phyloP scores from a whole-genome alignment of 2,888 invertebrate species.

The Tiliacea citrago region DNA sequence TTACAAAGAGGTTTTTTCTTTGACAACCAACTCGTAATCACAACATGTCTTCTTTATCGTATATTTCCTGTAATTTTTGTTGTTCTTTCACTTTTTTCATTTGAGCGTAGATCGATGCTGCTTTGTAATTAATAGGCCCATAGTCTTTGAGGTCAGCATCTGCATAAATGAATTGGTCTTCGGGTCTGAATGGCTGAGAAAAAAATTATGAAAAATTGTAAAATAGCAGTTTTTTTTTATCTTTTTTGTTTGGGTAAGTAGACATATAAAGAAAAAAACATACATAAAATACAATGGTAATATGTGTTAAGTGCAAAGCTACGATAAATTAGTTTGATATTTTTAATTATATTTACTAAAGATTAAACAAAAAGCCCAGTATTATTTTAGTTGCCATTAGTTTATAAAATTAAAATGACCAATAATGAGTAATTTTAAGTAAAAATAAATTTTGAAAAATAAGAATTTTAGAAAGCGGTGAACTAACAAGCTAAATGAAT shows the following conservation, averaged over 20 bases:
- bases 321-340: background rate
- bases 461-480: slow-evolving; percentile 62
- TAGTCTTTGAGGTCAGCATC: slow-evolving; percentile 97
- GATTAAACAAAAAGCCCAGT: slow-evolving; percentile 29
- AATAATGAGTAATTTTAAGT: background rate
- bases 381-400: slow-evolving; percentile 39
- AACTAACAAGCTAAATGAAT: slow-evolving; percentile 61
- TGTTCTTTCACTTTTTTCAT: slow-evolving; percentile 92
- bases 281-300: slow-evolving; percentile 70
- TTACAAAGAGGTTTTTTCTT: slow-evolving; percentile 31
- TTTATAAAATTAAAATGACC: slow-evolving; percentile 16
- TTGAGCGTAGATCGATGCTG: slow-evolving; percentile 95
- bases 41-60: slow-evolving; percentile 86
- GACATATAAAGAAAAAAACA: slow-evolving; percentile 29
- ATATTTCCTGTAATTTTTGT: slow-evolving; percentile 86
- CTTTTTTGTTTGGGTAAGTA: slow-evolving; percentile 1
- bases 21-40: slow-evolving; percentile 70
- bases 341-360: background rate
- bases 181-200: slow-evolving; percentile 94
- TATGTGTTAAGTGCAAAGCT: slow-evolving; percentile 72
- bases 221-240: background rate
- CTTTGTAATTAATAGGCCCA: slow-evolving; percentile 98
- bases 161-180: slow-evolving; percentile 96
- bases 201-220: slow-evolving; percentile 29
- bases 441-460: slow-evolving; percentile 22